Conservation (phyloP, 2,113 vertebrate species). For the Antechinus flavipes region DNA sequence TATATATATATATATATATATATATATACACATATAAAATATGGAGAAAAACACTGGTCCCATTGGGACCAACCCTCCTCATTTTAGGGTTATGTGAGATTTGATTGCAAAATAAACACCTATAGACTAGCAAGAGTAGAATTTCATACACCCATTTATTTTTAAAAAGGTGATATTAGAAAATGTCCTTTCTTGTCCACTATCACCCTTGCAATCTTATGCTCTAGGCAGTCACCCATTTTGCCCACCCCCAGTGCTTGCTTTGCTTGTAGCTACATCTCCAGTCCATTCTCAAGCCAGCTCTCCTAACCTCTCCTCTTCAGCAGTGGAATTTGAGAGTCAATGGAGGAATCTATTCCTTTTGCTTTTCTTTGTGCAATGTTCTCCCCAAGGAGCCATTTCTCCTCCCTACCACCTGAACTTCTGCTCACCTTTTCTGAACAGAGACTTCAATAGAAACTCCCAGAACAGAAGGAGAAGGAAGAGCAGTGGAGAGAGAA, state of each 20-base stretch:
- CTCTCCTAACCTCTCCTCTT: background rate
- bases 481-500: background rate
- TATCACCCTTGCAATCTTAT: background rate
- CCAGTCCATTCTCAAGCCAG: background rate
- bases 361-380: background rate
- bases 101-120: background rate
- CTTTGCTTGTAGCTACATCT: background rate
- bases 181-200: background rate
- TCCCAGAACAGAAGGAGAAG: constrained; percentile 35
- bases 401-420: constrained; percentile 53
- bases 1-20: too few relatives aligned
- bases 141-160: background rate
- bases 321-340: background rate
- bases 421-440: constrained; percentile 18
- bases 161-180: background rate
- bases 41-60: background rate
- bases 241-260: background rate
- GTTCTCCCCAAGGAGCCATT: background rate
- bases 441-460: background rate
- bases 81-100: background rate
- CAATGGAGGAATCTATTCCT: background rate
- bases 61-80: background rate
- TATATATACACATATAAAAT: too few relatives aligned
- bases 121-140: background rate
- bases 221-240: background rate